phyloP scores from a whole-genome alignment of 2,888 invertebrate genomes.

The Arctia plantaginis region DNA sequence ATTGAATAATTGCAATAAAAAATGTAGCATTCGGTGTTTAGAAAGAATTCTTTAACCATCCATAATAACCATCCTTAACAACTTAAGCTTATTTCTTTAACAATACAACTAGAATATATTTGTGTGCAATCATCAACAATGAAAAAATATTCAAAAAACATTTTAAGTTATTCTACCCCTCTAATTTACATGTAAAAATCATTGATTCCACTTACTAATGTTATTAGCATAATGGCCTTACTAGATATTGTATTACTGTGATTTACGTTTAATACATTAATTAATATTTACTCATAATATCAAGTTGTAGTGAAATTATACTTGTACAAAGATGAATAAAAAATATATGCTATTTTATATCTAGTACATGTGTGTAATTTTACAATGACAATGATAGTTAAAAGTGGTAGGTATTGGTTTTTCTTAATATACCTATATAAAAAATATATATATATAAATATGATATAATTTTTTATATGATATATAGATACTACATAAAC shows the following conservation, averaged over 20 bases:
- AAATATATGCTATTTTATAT: conserved; percentile 34
- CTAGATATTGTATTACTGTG: conserved; percentile 46
- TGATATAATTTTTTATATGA: too few species aligned
- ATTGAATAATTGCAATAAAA: neutral
- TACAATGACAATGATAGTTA: neutral
- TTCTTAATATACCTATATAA: too few species aligned
- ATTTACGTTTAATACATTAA: conserved; percentile 40
- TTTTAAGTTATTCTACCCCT: neutral
- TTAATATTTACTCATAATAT: conserved; percentile 20
- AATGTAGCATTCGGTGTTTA: neutral
- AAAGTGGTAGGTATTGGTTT: too few species aligned
- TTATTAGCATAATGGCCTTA: conserved; percentile 16
- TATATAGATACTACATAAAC: too few species aligned
- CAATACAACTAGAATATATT: neutral
- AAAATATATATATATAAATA: too few species aligned
- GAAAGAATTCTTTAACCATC: neutral
- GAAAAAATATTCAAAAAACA: neutral
- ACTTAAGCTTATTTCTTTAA: neutral
- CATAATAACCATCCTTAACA: neutral
- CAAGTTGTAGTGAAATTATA: conserved; percentile 32
- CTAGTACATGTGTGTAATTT: neutral
- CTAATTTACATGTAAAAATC: neutral
- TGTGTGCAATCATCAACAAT: neutral
- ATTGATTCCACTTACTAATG: conserved; percentile 3
- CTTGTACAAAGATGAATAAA: conserved; percentile 33